Evolutionary conservation across 2,113 vertebrate genomes (phyloP).

Genomic region (Setophaga coronata): DNA sequence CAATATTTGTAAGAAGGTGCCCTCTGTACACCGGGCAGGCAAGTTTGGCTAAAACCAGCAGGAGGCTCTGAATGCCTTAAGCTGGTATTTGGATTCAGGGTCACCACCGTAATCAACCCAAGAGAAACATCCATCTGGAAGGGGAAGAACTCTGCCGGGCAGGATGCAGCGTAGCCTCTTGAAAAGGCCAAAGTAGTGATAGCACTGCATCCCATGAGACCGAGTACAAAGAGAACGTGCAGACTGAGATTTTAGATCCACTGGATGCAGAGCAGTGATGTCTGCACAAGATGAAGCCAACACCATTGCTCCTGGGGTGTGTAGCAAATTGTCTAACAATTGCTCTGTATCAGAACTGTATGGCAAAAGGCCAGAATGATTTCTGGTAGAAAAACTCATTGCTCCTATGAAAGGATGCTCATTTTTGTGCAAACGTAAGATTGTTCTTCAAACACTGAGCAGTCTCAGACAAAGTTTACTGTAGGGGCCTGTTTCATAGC

Average conservation of each 20-base stretch:
- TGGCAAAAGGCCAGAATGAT: background rate
- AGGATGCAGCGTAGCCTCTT: background rate
- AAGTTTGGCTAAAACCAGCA: background rate
- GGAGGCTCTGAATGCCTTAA: background rate
- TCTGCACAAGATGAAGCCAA: background rate
- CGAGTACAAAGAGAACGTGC: accelerated
- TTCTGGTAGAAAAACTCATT: background rate
- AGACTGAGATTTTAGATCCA: background rate
- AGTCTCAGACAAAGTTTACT: background rate
- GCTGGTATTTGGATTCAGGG: accelerated
- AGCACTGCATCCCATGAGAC: accelerated
- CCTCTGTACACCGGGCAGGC: background rate
- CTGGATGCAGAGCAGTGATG: accelerated
- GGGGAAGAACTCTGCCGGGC: background rate
- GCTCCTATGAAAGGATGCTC: background rate
- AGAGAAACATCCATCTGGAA: background rate
- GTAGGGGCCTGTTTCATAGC: background rate
- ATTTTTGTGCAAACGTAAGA: background rate
- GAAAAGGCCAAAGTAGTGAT: accelerated
- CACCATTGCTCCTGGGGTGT: background rate
- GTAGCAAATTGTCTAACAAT: background rate
- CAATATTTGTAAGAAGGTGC: background rate
- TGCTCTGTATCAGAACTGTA: background rate
- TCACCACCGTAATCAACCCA: background rate
- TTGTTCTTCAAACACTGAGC: background rate